Base-by-base conservation (phyloP, 2,113 vertebrate genomes). In the Trochalopteron elliotii region DNA sequence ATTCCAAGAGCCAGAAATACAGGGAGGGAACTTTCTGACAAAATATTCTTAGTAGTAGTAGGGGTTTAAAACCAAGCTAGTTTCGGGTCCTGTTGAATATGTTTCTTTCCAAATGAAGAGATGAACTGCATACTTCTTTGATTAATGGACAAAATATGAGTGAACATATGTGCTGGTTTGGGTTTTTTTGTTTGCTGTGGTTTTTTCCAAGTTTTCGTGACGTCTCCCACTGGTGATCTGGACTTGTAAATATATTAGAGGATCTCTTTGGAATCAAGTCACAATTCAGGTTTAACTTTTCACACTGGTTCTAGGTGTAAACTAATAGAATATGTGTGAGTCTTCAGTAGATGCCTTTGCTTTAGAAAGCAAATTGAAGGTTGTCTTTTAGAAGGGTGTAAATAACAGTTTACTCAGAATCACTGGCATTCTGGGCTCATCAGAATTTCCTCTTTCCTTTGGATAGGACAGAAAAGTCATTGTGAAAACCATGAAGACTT, bases 401-500 rank as follows among this genome's bases (percentile, higher is more conserved):
- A 61, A 25, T 76, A 85, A 21, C 23, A 44, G 1, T 59, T 53
- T 25, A 17, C 37, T 87, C 37, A 30, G 88, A 94, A 28, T 83
- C 57, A 30, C 79, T 83, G 47, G 1, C 24, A 28, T 55, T 67
- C 39, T 23, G 76, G 67, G 15, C 49, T 97, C 8, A 96, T 75
- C 86, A 8, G 16, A 24, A 15, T 80, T 95, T 78, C 67, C 61
- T 72, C 14, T 79, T 96, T 94, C 64, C 12, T 57, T 76, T 97
- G 97, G 53, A 44, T 95, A 99, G 99, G 99, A 99, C 97, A 98
- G 99, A 95, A 99, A 99, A 97, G 96, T 99, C 22, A 99, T 99
- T 85, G 98, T 99, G 93, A 99, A 99, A 98, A 99, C 99, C 17
- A 99, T 99, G 99, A 99, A 99, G 98, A 99, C 98, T 0, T 99